phyloP scores from a whole-genome alignment of 2,797 vertebrate species.

The Neopelma chrysocephalum region DNA sequence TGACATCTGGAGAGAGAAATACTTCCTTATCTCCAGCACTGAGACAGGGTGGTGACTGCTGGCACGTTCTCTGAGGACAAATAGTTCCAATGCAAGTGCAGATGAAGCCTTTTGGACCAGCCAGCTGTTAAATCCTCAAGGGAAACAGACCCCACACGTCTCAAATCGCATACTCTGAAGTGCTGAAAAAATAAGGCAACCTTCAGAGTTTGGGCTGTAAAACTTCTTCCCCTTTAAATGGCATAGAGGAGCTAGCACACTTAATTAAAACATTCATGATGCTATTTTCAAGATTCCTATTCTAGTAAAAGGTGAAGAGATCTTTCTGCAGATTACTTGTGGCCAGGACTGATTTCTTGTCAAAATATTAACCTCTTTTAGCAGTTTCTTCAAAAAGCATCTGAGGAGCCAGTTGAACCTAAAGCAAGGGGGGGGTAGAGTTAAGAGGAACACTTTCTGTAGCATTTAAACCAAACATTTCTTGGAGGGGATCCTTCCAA shows the following conservation, averaged over 20 bases:
- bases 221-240: not conserved
- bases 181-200: not conserved
- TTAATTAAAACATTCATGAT: not conserved
- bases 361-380: not conserved
- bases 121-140: not conserved
- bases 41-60: not conserved
- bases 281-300: not conserved
- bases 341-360: not conserved
- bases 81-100: not conserved
- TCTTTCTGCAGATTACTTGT: slow-evolving; percentile 1
- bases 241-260: not conserved
- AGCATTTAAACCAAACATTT: not conserved
- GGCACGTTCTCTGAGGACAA: not conserved
- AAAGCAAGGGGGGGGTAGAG: not conserved
- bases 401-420: not conserved
- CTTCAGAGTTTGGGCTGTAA: not conserved
- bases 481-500: not conserved
- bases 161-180: not conserved
- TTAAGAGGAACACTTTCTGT: not conserved
- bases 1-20: not conserved
- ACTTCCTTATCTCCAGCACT: not conserved
- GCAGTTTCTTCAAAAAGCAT: not conserved
- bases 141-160: not conserved
- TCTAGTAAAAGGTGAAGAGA: not conserved
- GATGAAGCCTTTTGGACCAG: not conserved